These are phyloP conservation scores for Ctenopoma multispine DNA, from an alignment of 2,797 vertebrate species.

Conservation along the genomic window DNA sequence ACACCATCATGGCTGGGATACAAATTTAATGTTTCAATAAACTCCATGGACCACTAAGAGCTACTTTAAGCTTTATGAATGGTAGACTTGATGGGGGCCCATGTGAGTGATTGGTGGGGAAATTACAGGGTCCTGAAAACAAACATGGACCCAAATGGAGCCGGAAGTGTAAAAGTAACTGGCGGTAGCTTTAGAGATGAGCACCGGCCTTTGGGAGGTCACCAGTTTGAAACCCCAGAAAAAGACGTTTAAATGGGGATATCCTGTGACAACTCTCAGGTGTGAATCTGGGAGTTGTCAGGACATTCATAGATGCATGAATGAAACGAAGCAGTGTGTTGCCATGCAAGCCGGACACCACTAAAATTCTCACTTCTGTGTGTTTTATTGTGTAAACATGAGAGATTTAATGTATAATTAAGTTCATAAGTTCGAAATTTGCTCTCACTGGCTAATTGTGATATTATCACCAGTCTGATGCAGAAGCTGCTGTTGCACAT, in stretches of 20 bases:
- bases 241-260: constrained; percentile 30
- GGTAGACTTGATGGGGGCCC: constrained; percentile 83
- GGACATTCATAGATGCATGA: neutral
- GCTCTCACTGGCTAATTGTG: neutral
- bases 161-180: constrained; percentile 80
- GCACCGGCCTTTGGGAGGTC: constrained; percentile 58
- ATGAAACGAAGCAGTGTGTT: neutral
- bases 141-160: constrained; percentile 75
- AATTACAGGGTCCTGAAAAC: constrained; percentile 86
- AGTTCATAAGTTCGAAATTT: constrained; percentile 31
- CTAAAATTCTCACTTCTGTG: constrained; percentile 2
- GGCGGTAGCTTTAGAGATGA: constrained; percentile 49
- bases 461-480: constrained; percentile 42
- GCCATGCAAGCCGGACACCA: constrained; percentile 2
- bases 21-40: constrained; percentile 90
- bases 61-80: constrained; percentile 89
- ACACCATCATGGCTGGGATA: constrained; percentile 83
- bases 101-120: constrained; percentile 80
- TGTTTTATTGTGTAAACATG: constrained; percentile 34
- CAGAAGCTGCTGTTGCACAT: constrained; percentile 21
- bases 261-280: constrained; percentile 27
- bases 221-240: constrained; percentile 49
- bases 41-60: constrained; percentile 87
- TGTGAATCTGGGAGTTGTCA: constrained; percentile 9
- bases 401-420: constrained; percentile 36